A percentile compares a stretch with the other conserved stretches of the same genome.
Evolutionary conservation across 1,140 invertebrate species (phyloP).

Genomic region (Bombus confusus): DNA sequence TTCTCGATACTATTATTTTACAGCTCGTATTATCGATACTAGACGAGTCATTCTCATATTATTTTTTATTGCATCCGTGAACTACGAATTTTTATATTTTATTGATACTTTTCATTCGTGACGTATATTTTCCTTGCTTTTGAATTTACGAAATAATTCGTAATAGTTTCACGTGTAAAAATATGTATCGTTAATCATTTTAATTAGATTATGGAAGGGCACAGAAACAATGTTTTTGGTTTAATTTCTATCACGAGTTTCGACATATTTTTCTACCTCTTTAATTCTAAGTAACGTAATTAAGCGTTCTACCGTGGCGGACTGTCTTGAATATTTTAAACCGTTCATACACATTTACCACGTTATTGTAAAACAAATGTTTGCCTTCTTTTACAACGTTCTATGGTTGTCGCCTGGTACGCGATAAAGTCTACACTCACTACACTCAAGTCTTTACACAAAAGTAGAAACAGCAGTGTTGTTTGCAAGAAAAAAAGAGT

Average conservation of each 20-base stretch:
- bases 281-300: not conserved
- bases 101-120: not conserved
- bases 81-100: not conserved
- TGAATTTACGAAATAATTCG: not conserved
- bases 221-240: not conserved
- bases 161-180: not conserved
- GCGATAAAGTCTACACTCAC: too few relatives aligned
- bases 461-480: not conserved
- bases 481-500: not conserved
- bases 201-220: not conserved
- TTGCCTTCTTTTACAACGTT: too few relatives aligned
- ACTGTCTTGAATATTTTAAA: not conserved
- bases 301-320: not conserved
- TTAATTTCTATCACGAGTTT: not conserved
- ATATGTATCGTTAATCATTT: not conserved
- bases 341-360: not conserved
- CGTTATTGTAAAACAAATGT: not conserved
- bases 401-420: not conserved
- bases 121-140: not conserved
- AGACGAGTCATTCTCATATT: not conserved
- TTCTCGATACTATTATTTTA: not conserved
- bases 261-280: not conserved
- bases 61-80: not conserved
- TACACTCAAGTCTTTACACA: too few relatives aligned
- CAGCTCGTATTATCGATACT: not conserved